phyloP scores from a whole-genome alignment of 2,797 vertebrate species.

The Botia kubotai region DNA sequence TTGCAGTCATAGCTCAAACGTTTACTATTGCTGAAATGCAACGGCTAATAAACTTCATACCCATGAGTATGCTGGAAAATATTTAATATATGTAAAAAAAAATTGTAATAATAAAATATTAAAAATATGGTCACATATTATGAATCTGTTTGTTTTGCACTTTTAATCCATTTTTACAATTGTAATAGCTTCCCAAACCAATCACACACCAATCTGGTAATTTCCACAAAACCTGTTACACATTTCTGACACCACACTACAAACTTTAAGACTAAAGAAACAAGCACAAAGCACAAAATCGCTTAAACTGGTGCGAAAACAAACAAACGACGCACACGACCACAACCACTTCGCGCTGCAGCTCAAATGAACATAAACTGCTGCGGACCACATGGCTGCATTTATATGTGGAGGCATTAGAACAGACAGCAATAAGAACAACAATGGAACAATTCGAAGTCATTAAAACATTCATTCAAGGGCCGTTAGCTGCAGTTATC shows the following conservation, averaged over 20 bases:
- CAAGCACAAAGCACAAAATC: conserved; percentile 67
- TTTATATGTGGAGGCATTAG: conserved; percentile 55
- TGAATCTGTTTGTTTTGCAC: too few relatives aligned
- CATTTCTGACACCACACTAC: too few relatives aligned
- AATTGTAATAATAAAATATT: too few relatives aligned
- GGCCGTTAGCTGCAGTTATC: conserved; percentile 19
- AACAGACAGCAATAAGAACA: conserved; percentile 24
- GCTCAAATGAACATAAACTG: conserved; percentile 35
- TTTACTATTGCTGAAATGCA: too few relatives aligned
- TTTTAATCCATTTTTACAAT: not conserved
- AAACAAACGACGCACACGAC: conserved; percentile 54
- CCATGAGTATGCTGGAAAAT: not conserved
- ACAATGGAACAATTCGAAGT: not conserved
- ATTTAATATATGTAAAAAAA: not conserved
- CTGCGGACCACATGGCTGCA: too few relatives aligned
- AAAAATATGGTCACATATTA: too few relatives aligned
- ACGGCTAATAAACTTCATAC: too few relatives aligned
- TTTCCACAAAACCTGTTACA: too few relatives aligned
- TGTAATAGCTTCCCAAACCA: not conserved
- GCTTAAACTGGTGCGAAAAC: conserved; percentile 74
- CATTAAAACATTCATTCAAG: conserved; percentile 12
- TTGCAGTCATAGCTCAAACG: too few relatives aligned
- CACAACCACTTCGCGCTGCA: conserved; percentile 16
- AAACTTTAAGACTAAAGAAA: conserved; percentile 69
- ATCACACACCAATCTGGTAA: too few relatives aligned